Evolutionary conservation across 2,888 invertebrate species (phyloP).

Genomic region (Meandrusa payeni): DNA sequence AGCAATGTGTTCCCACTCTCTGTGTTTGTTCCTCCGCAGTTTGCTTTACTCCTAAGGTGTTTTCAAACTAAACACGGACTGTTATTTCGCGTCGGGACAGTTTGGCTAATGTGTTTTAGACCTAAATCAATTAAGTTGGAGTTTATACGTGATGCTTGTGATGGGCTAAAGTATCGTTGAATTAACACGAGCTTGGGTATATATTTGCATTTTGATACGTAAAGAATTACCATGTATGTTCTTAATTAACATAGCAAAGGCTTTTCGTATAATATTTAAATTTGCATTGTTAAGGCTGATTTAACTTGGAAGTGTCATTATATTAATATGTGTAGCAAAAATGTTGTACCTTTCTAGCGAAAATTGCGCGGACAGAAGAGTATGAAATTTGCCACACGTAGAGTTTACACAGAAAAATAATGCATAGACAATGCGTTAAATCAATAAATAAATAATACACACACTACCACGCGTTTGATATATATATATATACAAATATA

Average conservation of each 20-base stretch:
- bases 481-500: too few relatives aligned
- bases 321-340: too few relatives aligned
- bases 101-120: slow-evolving; percentile 17
- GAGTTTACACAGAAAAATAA: too few relatives aligned
- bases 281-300: too few relatives aligned
- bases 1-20: slow-evolving; percentile 40
- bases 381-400: too few relatives aligned
- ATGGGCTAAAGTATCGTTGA: background rate
- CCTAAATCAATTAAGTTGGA: slow-evolving; percentile 22
- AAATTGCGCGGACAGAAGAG: too few relatives aligned
- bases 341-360: too few relatives aligned
- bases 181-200: background rate
- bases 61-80: slow-evolving; percentile 32
- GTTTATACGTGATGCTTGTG: slow-evolving; percentile 15
- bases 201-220: slow-evolving; percentile 10
- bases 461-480: too few relatives aligned
- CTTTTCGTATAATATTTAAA: too few relatives aligned
- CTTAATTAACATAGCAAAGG: background rate
- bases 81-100: slow-evolving; percentile 26
- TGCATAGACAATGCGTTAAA: too few relatives aligned
- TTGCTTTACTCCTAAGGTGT: slow-evolving; percentile 33
- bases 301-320: too few relatives aligned
- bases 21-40: slow-evolving; percentile 38
- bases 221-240: background rate
- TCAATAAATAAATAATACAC: too few relatives aligned